Conservation (phyloP, 2,888 invertebrate species). For the Abrostola tripartita region DNA sequence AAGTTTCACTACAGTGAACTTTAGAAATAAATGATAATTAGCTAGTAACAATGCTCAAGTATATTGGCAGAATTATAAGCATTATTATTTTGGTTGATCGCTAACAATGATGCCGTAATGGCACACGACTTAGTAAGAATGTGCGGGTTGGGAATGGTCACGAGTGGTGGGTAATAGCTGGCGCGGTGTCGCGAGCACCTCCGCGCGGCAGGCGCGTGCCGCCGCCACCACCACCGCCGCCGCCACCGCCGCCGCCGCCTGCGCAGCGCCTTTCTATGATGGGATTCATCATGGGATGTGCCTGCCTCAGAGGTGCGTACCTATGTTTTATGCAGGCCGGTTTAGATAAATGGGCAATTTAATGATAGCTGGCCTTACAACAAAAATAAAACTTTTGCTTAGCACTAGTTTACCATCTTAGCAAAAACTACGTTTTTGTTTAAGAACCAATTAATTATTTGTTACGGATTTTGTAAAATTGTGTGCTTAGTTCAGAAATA, state of each 20-base stretch:
- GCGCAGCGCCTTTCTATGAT: constrained; percentile 91
- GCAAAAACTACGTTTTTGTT: neutral
- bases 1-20: neutral
- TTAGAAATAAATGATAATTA: constrained; percentile 24
- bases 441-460: too few species aligned
- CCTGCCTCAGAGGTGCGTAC: constrained; percentile 94
- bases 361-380: neutral
- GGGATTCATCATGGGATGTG: constrained; percentile 98
- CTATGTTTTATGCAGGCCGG: neutral
- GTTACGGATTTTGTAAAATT: too few species aligned
- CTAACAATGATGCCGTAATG: constrained; percentile 50
- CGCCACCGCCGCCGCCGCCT: constrained; percentile 71
- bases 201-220: constrained; percentile 82
- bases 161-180: constrained; percentile 73
- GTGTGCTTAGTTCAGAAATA: neutral
- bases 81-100: constrained; percentile 23
- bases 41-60: constrained; percentile 32
- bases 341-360: neutral
- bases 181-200: constrained; percentile 79
- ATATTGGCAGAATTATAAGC: constrained; percentile 11
- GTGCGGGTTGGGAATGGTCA: constrained; percentile 70
- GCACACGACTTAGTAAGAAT: constrained; percentile 52
- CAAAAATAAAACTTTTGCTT: neutral
- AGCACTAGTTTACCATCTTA: neutral
- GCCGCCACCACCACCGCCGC: constrained; percentile 80